Base-by-base conservation (phyloP, 1,140 invertebrate species). In the Macrobrachium rosenbergii region DNA sequence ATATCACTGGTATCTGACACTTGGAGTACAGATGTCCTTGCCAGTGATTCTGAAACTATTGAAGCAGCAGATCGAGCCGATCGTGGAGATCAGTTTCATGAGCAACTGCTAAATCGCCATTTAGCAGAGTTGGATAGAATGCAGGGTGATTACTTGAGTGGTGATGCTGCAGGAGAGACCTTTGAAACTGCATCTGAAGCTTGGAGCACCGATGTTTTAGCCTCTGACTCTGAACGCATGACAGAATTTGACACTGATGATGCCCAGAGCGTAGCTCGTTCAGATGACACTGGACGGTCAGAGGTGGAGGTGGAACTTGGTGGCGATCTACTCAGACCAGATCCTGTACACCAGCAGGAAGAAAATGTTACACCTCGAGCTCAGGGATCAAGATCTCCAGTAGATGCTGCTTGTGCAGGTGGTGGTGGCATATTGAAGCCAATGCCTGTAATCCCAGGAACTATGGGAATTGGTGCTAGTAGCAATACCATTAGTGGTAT, bases 181-280 rank as follows among this genome's bases (percentile, higher is more conserved):
- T 96, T 95, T 19, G 97, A 98, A 92, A 98, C 97, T 43, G 96
- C 96, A 0, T 98, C 96, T 90, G 98, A 99, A 93, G 98, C 97
- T 0, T 99, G 98, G 98, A 98, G 97, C 90, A 99, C 97, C 21
- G 98, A 99, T 93, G 98, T 99, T 52, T 92, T 99, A 72, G 96
- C 97, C 1, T 98, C 97, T 28, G 98, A 99, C 92, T 98, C 97
- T 8, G 98, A 99, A 92, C 93, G 97, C 75, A 93, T 98, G 87
- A 96, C 96, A 2, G 98, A 99, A 92, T 94, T 97, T 23, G 96
- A 97, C 90, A 96, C 95, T 14, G 96, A 97, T 90, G 96, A 97
- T 89, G 95, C 95, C 72, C 94, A 93, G 0, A 96, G 95, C 92
- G 95, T 96, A 16, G 95, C 95, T 2, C 92, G 95, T 90, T 95